Percentiles rank a stretch among this genome's conserved stretches.
Evolutionary conservation across 2,888 invertebrate species (phyloP).

Genomic region (Eudemis profundana): DNA sequence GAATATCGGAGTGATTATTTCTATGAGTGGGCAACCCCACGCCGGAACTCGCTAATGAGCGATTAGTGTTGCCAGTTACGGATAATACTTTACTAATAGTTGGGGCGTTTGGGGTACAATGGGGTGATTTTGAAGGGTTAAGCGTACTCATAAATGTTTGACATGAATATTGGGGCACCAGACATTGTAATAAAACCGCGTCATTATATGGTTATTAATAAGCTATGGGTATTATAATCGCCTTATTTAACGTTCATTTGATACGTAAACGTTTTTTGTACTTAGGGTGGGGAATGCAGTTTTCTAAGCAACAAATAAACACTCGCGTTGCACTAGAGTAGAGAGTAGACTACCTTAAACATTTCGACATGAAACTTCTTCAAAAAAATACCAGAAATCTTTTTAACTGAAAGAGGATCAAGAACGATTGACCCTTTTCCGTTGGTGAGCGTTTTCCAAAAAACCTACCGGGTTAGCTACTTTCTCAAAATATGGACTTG

Average conservation of each 20-base stretch:
- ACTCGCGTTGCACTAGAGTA: too few species aligned
- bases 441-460: too few species aligned
- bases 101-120: conserved; percentile 64
- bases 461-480: too few species aligned
- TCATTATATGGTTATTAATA: conserved; percentile 34
- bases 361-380: too few species aligned
- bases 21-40: conserved; percentile 56
- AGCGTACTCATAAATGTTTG: conserved; percentile 43
- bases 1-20: conserved; percentile 53
- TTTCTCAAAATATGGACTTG: too few species aligned
- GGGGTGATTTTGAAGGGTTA: conserved; percentile 44
- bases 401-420: too few species aligned
- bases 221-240: conserved; percentile 36
- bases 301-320: background rate
- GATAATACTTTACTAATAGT: conserved; percentile 79
- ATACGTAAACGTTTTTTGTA: background rate
- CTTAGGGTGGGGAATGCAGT: background rate
- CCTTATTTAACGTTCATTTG: conserved; percentile 17
- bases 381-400: too few species aligned
- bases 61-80: conserved; percentile 83
- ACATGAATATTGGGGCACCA: conserved; percentile 36
- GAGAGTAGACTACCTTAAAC: too few species aligned
- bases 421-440: too few species aligned
- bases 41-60: conserved; percentile 80
- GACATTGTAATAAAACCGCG: conserved; percentile 31